Conservation (phyloP, 2,113 vertebrate species). For the Lota lota region DNA sequence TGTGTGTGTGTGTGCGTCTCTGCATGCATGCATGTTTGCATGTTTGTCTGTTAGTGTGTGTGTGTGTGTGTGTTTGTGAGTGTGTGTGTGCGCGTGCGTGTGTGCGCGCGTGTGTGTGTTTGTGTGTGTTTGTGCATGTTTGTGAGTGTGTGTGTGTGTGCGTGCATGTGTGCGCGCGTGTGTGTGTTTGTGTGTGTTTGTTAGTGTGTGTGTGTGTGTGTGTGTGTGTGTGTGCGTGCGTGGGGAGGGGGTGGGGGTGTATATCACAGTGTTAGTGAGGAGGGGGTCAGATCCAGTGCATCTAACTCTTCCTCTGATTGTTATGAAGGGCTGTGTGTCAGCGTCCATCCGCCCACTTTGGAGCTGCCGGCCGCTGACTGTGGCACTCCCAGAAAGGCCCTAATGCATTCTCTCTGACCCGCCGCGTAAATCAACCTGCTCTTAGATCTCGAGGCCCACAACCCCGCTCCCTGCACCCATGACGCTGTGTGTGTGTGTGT, state of each 20-base stretch:
- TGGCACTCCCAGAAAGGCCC: constrained; percentile 56
- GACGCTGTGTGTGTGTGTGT: constrained; percentile 24
- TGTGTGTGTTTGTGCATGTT: too few relatives aligned
- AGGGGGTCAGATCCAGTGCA: constrained; percentile 63
- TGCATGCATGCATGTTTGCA: too few relatives aligned
- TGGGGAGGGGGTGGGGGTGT: constrained; percentile 32
- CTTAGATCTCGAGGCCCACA: constrained; percentile 55
- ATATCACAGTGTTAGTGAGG: constrained; percentile 42
- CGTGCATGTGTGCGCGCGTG: too few relatives aligned
- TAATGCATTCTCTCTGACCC: constrained; percentile 78
- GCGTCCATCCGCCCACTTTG: constrained; percentile 64
- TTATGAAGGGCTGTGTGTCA: constrained; percentile 69
- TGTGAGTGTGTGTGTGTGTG: too few relatives aligned
- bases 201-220: too few relatives aligned
- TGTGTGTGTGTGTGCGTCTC: too few relatives aligned
- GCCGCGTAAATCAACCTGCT: constrained; percentile 66
- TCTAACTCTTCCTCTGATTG: constrained; percentile 61
- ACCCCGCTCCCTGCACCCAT: constrained; percentile 19
- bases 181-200: too few relatives aligned
- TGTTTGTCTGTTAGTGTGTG: too few relatives aligned
- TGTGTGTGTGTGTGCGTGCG: constrained; percentile 5
- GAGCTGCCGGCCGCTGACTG: constrained; percentile 46
- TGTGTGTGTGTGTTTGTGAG: too few relatives aligned
- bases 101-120: too few relatives aligned
- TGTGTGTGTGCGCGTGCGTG: too few relatives aligned